Conservation (phyloP, 2,797 vertebrate genomes). For the Sebastiscus albofasciatus region DNA sequence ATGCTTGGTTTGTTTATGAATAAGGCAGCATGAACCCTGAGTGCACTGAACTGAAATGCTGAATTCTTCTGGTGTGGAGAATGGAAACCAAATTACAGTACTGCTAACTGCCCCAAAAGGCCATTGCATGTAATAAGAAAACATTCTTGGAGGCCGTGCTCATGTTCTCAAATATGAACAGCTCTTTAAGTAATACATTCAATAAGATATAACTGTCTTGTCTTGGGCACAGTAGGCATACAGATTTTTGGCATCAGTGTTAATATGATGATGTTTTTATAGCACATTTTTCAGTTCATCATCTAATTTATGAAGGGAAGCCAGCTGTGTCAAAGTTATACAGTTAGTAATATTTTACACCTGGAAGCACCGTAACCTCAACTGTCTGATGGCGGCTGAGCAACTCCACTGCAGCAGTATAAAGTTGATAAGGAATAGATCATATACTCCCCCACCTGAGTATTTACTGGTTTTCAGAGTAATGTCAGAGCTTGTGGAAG, state of each 20-base stretch:
- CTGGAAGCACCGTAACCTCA: constrained; percentile 23
- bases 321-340: constrained; percentile 23
- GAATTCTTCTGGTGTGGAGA: constrained; percentile 13
- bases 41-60: constrained; percentile 11
- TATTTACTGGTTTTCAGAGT: constrained; percentile 28
- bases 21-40: neutral
- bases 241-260: neutral
- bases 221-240: neutral
- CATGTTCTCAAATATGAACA: constrained; percentile 7
- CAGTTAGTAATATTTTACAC: constrained; percentile 36
- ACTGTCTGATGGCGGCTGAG: constrained; percentile 21
- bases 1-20: constrained; percentile 22
- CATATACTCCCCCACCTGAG: constrained; percentile 14
- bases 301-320: constrained; percentile 38
- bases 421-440: constrained; percentile 46
- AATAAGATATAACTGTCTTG: neutral
- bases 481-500: constrained; percentile 6
- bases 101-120: neutral
- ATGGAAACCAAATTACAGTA: constrained; percentile 2
- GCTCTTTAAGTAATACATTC: constrained; percentile 1
- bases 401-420: constrained; percentile 18
- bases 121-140: neutral
- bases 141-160: constrained; percentile 3
- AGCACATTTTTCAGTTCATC: constrained; percentile 15
- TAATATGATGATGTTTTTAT: constrained; percentile 33